Base-by-base conservation (phyloP, 2,113 vertebrate genomes). In the Alosa alosa region DNA sequence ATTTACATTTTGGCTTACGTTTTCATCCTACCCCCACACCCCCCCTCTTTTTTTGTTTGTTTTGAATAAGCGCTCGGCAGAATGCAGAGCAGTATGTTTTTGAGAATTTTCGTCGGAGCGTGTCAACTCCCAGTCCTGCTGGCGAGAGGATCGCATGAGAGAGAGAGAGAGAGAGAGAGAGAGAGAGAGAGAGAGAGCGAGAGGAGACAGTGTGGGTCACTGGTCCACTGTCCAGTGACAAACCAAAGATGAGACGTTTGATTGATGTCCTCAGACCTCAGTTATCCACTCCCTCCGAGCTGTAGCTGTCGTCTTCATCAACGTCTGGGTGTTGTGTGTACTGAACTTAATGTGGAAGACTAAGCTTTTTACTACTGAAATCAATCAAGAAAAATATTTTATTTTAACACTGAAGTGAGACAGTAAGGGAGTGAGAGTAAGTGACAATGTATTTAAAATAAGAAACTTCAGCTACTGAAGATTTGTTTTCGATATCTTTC, bases 61-160 rank as follows among this genome's bases (percentile, higher is more conserved):
- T 93, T 92, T 92, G 18, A 90, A 85, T 88, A 88, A 84, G 88
- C 81, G 64, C 89, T 88, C 88, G 89, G 92, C 91, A 90, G 90
- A 91, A 89, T 83, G 85, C 89, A 86, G 89, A 82, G 64, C 81
- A 55, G 86, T 25, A 49, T 89, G 72, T 36, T 87, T 49, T 20
- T 64, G 31, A 72, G 88, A 84, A 89, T 90, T 88, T 91, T 44
- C 39, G 85, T 49, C 17, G 9, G 83, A 84, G 64, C 84, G 39
- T 84, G 87, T 91, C 85, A 87, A 86, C 88, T 85, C 87, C 86
- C 85, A 78, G 55, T 39, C 72, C 36, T 36, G 31, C 15, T 39
- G 36, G 31, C 17, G 31, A 41, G 4, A 18, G 15, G 11, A 39
- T 31, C 20, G 6, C 6, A 3, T 3, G 50, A 20, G 55, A 60